Base-by-base conservation (phyloP, 1,140 invertebrate genomes). In the Rhopalosiphum padi region DNA sequence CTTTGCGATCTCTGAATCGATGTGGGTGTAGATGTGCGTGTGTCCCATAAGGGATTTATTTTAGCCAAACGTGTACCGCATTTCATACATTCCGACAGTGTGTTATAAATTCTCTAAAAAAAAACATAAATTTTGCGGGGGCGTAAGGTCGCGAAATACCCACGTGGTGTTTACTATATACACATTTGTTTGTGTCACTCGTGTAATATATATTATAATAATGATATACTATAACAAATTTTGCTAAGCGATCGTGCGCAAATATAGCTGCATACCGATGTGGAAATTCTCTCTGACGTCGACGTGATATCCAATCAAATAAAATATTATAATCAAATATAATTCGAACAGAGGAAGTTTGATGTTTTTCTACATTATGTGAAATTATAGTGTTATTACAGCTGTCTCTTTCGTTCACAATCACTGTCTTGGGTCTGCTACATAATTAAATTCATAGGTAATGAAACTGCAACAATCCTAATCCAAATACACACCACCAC, bases 11-110 rank as follows among this genome's bases (percentile, higher is more conserved):
- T 18, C 5, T n/a, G 60, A 18, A n/a, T 5, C 11, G 60, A n/a
- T 77, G n/a, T 6, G 3, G 0, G 60, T 30, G 60, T 30, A 68
- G 60, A 11, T 68, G 60, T 68, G 60, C 60, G 60, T n/a, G 60
- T 77, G 60, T 77, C 60, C 60, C 60, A 77, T n/a, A 77, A 77
- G 60, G 60, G 60, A 77, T 77, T 77, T 77, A 77, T 77, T 77
- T 77, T n/a, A n/a, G 30, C 60, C 30, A 77, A n/a, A 77, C 60
- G 60, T 77, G 60, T n/a, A n/a, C 60, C n/a, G 5, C 60, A 15
- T 15, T 77, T 77, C 30, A n/a, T 77, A n/a, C 15, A n/a, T 77
- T n/a, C 60, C n/a, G 60, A 77, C 30, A n/a, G 60, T 77, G 30
- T 77, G 60, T 77, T 68, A 68, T n/a, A 68, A 68, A 68, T 68